phyloP scores from a whole-genome alignment of 23 tunicate genomes.

The Diplosoma virens region DNA sequence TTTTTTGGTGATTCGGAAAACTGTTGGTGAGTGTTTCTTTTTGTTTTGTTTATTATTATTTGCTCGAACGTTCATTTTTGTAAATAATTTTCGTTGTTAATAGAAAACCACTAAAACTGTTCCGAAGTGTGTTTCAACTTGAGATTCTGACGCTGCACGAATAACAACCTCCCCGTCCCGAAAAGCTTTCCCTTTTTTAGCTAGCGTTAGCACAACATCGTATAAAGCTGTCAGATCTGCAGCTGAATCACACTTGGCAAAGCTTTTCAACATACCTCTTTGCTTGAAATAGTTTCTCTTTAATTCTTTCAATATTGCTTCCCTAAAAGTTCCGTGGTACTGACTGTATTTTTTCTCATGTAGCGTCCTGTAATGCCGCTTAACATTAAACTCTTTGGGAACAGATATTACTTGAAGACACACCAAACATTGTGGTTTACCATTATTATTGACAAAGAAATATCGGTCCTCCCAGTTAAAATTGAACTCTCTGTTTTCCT shows the following conservation, averaged over 20 bases:
- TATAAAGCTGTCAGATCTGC: slow-evolving; percentile 18
- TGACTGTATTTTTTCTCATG: slow-evolving; percentile 25
- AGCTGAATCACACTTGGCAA: slow-evolving; percentile 11
- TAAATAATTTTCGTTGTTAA: no score
- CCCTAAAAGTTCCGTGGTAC: slow-evolving; percentile 27
- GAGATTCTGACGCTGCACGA: no score
- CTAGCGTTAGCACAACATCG: slow-evolving; percentile 21
- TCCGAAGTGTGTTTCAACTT: no score
- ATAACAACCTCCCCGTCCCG: slow-evolving; percentile 27
- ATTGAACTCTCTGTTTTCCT: slow-evolving; percentile 25
- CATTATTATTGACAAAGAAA: slow-evolving; percentile 11
- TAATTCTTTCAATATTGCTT: slow-evolving; percentile 13
- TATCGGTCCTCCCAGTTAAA: slow-evolving; percentile 9
- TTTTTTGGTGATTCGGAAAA: no score
- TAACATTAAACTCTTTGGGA: slow-evolving; percentile 6
- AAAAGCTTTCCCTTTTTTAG: slow-evolving; percentile 15
- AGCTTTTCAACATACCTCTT: background rate
- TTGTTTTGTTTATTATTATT: no score
- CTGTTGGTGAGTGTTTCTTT: no score
- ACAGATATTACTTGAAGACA: slow-evolving; percentile 8
- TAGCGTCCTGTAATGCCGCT: slow-evolving; percentile 18
- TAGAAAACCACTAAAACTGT: no score
- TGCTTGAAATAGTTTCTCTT: slow-evolving; percentile 5
- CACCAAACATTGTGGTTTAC: slow-evolving; percentile 30
- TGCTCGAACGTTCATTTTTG: no score